Base-by-base conservation (phyloP, 1,140 invertebrate species). In the Campodea augens region DNA sequence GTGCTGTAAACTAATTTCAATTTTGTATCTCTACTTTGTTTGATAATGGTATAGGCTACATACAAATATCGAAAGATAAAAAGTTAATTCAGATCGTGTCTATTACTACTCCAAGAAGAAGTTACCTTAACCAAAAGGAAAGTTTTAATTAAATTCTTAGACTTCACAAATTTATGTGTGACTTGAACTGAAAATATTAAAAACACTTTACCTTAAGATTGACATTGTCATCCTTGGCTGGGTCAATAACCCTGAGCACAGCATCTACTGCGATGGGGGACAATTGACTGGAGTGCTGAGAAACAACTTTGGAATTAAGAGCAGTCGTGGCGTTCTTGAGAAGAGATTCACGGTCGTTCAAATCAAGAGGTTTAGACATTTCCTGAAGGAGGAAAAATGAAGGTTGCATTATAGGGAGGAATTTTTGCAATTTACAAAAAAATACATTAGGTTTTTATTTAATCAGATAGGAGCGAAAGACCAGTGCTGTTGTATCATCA, bases 241-340 rank as follows among this genome's bases (percentile, higher is more conserved):
- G 72, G 57, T 79, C 72, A 45, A 77, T 69, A 50, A 98, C 82
- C 64, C 82, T 83, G 39, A 96, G 69, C 27, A 98, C 91, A 48
- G 95, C 92, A 63, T 98, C 80, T 0, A 99, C 96, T 51, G 96
- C 93, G 54, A 99, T 79, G 19, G 95, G 92, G 19, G 92, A 90
- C 47, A 99, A 65, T 37, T 90, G 70, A 57, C 78, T 85, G 3
- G 91, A 93, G 60, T 98, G 89, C 67, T 99, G 93, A 1, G 89
- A 97, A 0, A 98, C 95, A 41, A 98, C 79, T 71, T 99, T 99
- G 0, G 95, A 98, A 64, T 97, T 98, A 2, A 99, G 67, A 5
- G 93, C 89, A 21, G 96, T 99, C 5, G 89, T 87, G 25, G 96
- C 95, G 62, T 85, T 89, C 65, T 96, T 90, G 25, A 93, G 65